phyloP scores from a whole-genome alignment of 2,797 vertebrate genomes.

The Natrix natrix region DNA sequence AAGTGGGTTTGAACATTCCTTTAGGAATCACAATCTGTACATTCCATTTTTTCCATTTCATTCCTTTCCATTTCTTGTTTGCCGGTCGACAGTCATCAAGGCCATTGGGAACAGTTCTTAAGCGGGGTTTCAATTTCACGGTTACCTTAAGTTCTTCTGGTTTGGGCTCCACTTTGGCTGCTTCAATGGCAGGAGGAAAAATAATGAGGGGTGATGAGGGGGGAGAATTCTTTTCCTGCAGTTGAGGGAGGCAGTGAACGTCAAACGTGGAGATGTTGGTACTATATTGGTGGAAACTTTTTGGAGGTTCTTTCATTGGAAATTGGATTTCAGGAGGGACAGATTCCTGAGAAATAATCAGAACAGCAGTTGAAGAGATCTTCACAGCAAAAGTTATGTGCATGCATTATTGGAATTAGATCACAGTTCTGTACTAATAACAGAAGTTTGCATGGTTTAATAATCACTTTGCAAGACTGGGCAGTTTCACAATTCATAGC shows the following conservation, averaged over 20 bases:
- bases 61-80: slow-evolving; percentile 89
- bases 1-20: slow-evolving; percentile 83
- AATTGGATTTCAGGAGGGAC: slow-evolving; percentile 74
- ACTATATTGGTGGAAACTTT: slow-evolving; percentile 90
- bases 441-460: neutral
- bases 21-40: slow-evolving; percentile 88
- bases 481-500: fast-evolving
- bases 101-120: slow-evolving; percentile 78
- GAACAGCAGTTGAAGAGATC: slow-evolving; percentile 7
- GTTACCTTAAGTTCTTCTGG: slow-evolving; percentile 92
- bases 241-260: slow-evolving; percentile 90
- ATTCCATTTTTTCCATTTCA: slow-evolving; percentile 97
- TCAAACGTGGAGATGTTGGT: slow-evolving; percentile 95
- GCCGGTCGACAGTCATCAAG: slow-evolving; percentile 84
- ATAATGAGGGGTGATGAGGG: slow-evolving; percentile 81
- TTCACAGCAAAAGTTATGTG: neutral
- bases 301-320: slow-evolving; percentile 78
- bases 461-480: neutral
- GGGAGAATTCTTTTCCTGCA: slow-evolving; percentile 85
- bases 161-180: slow-evolving; percentile 80
- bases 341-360: slow-evolving; percentile 71
- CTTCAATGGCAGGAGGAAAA: slow-evolving; percentile 82
- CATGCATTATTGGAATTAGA: neutral
- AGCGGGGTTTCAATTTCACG: slow-evolving; percentile 89
- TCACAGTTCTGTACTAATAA: neutral